These are phyloP conservation scores for Hartigia nigra DNA, from an alignment of 2,888 invertebrate genomes.

Conservation along the genomic window DNA sequence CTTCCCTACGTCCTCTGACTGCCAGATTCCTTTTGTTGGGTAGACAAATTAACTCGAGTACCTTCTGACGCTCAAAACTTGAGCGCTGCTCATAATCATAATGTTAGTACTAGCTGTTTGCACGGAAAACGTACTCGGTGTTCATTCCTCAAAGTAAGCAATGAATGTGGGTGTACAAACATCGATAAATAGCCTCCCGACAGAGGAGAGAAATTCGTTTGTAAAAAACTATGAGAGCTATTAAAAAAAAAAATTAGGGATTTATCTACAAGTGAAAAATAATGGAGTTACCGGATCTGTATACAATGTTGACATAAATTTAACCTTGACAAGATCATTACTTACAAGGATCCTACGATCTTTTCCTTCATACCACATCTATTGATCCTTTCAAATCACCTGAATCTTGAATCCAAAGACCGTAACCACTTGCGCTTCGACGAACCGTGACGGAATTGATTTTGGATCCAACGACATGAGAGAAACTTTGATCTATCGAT, in stretches of 20 bases:
- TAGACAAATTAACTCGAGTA: conserved; percentile 5
- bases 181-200: conserved; percentile 16
- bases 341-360: not conserved
- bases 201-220: conserved; percentile 21
- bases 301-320: not conserved
- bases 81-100: conserved; percentile 14
- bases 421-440: not conserved
- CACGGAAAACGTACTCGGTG: conserved; percentile 22
- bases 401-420: not conserved
- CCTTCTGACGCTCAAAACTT: conserved; percentile 4
- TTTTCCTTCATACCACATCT: not conserved
- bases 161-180: conserved; percentile 27
- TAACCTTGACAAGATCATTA: not conserved
- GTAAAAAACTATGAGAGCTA: conserved; percentile 13
- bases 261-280: not conserved
- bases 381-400: not conserved
- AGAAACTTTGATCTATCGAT: conserved; percentile 4
- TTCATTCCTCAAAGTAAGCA: conserved; percentile 11
- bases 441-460: conserved; percentile 4
- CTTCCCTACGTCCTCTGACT: conserved; percentile 10
- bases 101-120: conserved; percentile 23
- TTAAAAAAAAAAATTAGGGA: not conserved
- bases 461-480: not conserved
- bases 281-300: conserved; percentile 12
- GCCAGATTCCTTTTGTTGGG: conserved; percentile 6